Evolutionary conservation across 2,113 vertebrate genomes (phyloP), one percentile per base, ranked within the genome.

Genomic region (Stegastes partitus): DNA sequence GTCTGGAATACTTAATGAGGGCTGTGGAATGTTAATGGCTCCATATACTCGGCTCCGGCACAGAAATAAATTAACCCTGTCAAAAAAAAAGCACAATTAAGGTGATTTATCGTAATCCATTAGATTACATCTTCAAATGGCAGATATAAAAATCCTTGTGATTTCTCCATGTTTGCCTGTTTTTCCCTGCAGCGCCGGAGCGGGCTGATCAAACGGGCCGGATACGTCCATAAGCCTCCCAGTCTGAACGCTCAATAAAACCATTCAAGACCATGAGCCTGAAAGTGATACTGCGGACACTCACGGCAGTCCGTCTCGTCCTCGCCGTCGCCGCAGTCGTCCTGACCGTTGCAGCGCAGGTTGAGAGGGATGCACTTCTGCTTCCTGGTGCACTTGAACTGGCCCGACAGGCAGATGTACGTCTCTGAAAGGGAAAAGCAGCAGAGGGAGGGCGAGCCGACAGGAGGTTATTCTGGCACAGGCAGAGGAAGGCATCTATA

Each of bases 241-340:
- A 3, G 12, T 56, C 51, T 79, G 26, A 73, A 23, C 54, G 19
- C 31, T 26, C 44, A 34, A n/a, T 45, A 50, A 66, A 75, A 66
- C 16, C 28, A 25, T 68, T 68, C 26, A 26, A 77, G 65, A 74
- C 49, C 56, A 49, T 50, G 19, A 70, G 55, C n/a, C n/a, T 54
- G 16, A 56, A 56, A 12, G 37, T 61, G 53, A 42, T 66, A 21
- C 44, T 9, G 26, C 54, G 4, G 58, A 67, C 56, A 16, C 98
- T 99, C 95, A 99, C 98, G 98, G 69, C 98, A 99, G 77, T 99
- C 98, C 12, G 91, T 96, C 91, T 99, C 98, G 61, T 99, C 98
- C 89, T 99, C 98, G 44, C 96, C 96, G 19, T 99, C 97, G 0
- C 97, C 98, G 34, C 98, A 99, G 70, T 99, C 97, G 22, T 99